phyloP scores from a whole-genome alignment of 2,888 invertebrate species.

The Spodoptera picta region DNA sequence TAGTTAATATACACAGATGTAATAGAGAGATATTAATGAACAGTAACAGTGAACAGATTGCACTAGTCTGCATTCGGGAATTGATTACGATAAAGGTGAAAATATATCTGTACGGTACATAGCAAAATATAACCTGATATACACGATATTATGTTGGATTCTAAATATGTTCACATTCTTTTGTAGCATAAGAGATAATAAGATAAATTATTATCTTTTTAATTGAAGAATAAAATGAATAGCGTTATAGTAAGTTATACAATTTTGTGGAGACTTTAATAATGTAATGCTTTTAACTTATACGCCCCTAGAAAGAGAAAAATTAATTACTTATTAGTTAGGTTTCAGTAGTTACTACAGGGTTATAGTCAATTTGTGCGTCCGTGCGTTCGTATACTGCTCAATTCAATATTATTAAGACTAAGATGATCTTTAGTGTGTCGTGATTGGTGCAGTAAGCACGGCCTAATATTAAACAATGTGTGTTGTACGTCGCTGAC shows the following conservation, averaged over 20 bases:
- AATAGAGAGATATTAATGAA: constrained; percentile 50
- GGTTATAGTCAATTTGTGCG: constrained; percentile 84
- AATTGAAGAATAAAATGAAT: constrained; percentile 73
- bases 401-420: constrained; percentile 83
- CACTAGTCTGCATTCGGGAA: constrained; percentile 79
- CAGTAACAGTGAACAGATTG: constrained; percentile 62
- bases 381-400: constrained; percentile 85
- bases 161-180: constrained; percentile 55
- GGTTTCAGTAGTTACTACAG: constrained; percentile 83
- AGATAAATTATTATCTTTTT: constrained; percentile 68
- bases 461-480: constrained; percentile 75
- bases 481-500: constrained; percentile 62
- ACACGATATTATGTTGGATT: constrained; percentile 56
- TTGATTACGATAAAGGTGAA: constrained; percentile 72
- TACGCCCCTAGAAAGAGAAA: constrained; percentile 80
- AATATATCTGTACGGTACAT: constrained; percentile 64
- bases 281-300: constrained; percentile 83
- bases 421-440: constrained; percentile 74
- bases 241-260: constrained; percentile 82
- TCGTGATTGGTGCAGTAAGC: constrained; percentile 73
- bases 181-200: constrained; percentile 76
- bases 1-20: constrained; percentile 65
- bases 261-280: constrained; percentile 84
- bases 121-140: constrained; percentile 55
- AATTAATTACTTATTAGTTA: constrained; percentile 77